Evolutionary conservation across 2,113 vertebrate genomes (phyloP).

Genomic region (Hystrix cristata): DNA sequence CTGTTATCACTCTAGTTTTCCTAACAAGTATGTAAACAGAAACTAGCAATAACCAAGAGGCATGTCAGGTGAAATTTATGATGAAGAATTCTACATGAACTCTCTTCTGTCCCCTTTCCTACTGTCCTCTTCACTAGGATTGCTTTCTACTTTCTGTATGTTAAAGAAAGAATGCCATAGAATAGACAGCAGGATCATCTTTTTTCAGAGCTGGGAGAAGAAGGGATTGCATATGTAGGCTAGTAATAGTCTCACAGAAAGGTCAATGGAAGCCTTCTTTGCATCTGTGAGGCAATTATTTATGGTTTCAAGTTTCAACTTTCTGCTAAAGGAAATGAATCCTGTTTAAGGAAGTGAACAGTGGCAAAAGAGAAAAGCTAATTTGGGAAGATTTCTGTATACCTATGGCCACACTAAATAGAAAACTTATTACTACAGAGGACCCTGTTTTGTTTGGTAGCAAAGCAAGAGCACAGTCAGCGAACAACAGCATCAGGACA

Average conservation of each 20-base stretch:
- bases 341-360: conserved; percentile 2
- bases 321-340: conserved; percentile 20
- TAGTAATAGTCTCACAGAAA: conserved; percentile 24
- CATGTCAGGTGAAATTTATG: conserved; percentile 13
- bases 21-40: conserved; percentile 59
- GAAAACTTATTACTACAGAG: background rate
- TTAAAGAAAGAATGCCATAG: conserved; percentile 25
- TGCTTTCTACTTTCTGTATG: conserved; percentile 1
- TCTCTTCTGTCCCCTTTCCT: conserved; percentile 11
- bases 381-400: conserved; percentile 6
- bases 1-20: conserved; percentile 10
- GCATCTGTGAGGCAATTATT: conserved; percentile 45
- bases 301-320: conserved; percentile 31
- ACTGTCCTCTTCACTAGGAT: conserved; percentile 12
- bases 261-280: conserved; percentile 4
- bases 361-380: background rate
- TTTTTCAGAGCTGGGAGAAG: background rate
- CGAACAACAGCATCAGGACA: conserved; percentile 52
- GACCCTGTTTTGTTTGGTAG: background rate
- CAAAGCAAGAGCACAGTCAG: background rate
- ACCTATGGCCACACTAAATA: background rate
- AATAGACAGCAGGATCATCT: background rate
- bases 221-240: background rate
- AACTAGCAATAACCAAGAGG: conserved; percentile 7
- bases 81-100: conserved; percentile 15